These are phyloP conservation scores for Lates calcarifer DNA, from an alignment of 2,113 vertebrate genomes.

Conservation along the genomic window DNA sequence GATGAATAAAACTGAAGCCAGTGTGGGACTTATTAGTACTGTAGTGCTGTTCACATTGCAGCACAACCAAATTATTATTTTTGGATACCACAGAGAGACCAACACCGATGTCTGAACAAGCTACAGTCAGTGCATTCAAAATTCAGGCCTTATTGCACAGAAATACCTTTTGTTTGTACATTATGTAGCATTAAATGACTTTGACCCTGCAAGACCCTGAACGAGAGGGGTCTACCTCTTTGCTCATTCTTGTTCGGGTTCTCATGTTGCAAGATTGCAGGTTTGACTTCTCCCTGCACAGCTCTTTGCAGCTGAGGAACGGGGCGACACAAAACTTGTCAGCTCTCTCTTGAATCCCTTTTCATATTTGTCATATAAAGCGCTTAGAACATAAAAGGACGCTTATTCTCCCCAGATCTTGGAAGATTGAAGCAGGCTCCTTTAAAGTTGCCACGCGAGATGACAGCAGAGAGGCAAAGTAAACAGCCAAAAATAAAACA, in stretches of 20 bases:
- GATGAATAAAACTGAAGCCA: slow-evolving; percentile 12
- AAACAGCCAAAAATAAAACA: slow-evolving; percentile 84
- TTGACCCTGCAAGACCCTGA: slow-evolving; percentile 47
- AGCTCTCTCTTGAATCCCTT: slow-evolving; percentile 58
- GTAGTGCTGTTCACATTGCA: not conserved
- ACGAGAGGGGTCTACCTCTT: slow-evolving; percentile 18
- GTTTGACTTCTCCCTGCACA: slow-evolving; percentile 58
- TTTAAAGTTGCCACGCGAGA: slow-evolving; percentile 54
- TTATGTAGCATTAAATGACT: slow-evolving; percentile 50
- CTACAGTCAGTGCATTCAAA: not conserved
- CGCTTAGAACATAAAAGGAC: slow-evolving; percentile 75
- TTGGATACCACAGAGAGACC: not conserved
- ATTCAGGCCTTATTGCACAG: slow-evolving; percentile 16
- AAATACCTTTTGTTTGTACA: slow-evolving; percentile 36
- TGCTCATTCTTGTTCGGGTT: slow-evolving; percentile 22
- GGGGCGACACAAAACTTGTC: slow-evolving; percentile 65
- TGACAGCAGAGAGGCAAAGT: slow-evolving; percentile 77
- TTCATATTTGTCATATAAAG: slow-evolving; percentile 70
- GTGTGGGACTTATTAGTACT: slow-evolving; percentile 12
- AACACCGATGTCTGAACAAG: no score
- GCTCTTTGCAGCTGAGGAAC: slow-evolving; percentile 67
- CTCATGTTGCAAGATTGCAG: slow-evolving; percentile 56
- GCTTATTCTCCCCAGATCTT: slow-evolving; percentile 55
- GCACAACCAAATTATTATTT: slow-evolving; percentile 1
- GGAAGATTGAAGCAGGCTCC: slow-evolving; percentile 60